phyloP scores from a whole-genome alignment of 2,113 vertebrate genomes.

The Ornithorhynchus anatinus region DNA sequence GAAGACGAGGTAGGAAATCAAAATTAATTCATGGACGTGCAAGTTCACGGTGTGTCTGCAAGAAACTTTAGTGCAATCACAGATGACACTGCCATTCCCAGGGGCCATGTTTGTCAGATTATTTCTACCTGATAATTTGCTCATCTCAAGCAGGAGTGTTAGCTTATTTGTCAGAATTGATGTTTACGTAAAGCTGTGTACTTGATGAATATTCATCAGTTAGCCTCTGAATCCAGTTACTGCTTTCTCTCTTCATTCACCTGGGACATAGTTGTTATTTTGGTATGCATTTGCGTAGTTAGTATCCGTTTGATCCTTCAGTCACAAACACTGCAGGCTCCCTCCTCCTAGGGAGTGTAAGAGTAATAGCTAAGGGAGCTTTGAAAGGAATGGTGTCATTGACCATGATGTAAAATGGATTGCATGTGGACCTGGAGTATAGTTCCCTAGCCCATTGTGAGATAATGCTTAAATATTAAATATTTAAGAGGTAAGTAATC shows the following conservation, averaged over 20 bases:
- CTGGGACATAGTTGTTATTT: not conserved
- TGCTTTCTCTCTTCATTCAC: not conserved
- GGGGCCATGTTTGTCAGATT: not conserved
- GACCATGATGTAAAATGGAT: too few species aligned
- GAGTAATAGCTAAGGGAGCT: too few species aligned
- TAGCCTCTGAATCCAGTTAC: not conserved
- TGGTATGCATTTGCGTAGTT: constrained; percentile 14
- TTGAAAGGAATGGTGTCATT: too few species aligned
- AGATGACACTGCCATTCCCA: not conserved
- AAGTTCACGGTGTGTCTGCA: not conserved
- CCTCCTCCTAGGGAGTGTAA: too few species aligned
- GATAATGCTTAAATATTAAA: too few species aligned
- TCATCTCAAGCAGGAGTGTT: not conserved
- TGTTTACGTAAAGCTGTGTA: not conserved
- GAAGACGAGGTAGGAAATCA: not conserved
- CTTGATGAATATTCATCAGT: not conserved
- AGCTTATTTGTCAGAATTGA: not conserved
- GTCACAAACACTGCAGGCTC: too few species aligned
- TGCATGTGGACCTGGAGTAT: too few species aligned
- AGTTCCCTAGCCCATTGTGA: too few species aligned
- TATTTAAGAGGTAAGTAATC: too few species aligned
- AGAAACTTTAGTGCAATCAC: not conserved
- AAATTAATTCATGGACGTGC: not conserved
- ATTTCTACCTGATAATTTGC: not conserved
- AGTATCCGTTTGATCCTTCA: not conserved